Evolutionary conservation across 2,113 vertebrate species (phyloP).

Genomic region (Alligator sinensis): DNA sequence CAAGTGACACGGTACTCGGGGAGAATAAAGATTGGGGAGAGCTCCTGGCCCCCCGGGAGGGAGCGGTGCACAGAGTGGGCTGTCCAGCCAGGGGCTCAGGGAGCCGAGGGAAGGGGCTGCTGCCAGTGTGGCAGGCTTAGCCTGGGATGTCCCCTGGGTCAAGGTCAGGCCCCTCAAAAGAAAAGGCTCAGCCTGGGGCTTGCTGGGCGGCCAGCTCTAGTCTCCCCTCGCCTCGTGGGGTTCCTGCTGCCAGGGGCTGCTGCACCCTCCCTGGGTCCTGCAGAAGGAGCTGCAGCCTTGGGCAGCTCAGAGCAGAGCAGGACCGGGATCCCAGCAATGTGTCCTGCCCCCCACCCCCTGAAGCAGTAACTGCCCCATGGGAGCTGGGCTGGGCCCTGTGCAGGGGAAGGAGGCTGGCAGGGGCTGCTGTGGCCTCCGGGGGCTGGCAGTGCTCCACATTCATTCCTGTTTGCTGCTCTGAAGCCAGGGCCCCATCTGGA

Average conservation of each 20-base stretch:
- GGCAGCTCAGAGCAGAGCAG: no score
- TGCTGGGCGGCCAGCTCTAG: neutral
- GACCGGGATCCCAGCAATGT: no score
- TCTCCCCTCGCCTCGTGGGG: neutral
- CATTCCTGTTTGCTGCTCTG: no score
- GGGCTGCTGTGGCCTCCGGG: no score
- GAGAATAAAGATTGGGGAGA: slow-evolving; percentile 56
- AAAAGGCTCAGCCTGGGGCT: neutral
- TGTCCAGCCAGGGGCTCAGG: neutral
- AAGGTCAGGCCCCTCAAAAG: neutral
- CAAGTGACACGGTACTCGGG: slow-evolving; percentile 52
- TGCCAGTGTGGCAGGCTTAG: accelerated
- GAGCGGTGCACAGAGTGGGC: neutral
- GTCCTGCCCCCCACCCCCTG: no score
- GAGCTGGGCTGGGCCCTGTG: no score
- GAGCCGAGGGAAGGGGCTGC: neutral
- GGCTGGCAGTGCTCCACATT: no score
- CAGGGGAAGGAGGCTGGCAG: no score
- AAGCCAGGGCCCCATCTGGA: no score
- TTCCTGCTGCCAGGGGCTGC: neutral
- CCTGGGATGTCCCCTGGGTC: neutral
- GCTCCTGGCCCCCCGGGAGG: neutral
- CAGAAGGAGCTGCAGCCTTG: neutral
- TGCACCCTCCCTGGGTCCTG: neutral
- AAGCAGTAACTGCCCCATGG: no score